Evolutionary conservation across 1,140 invertebrate species (phyloP).

Genomic region (Micrasema minimum): DNA sequence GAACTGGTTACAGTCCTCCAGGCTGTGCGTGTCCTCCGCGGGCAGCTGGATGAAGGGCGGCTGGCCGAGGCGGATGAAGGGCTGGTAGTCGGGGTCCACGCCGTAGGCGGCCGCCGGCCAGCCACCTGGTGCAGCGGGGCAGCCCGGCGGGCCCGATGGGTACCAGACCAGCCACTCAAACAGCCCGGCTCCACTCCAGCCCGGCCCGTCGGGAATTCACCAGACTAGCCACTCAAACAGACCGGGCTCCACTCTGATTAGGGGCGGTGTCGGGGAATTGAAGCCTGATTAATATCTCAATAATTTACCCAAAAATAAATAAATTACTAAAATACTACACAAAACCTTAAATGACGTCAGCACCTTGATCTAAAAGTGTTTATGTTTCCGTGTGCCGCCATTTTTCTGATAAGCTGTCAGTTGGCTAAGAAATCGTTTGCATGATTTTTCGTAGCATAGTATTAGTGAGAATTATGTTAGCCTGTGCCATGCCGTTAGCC

Average conservation of each 20-base stretch:
- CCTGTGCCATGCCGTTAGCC: no score
- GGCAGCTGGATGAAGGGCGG: conserved; percentile 42
- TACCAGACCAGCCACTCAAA: conserved; percentile 97
- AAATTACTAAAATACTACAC: conserved; percentile 2
- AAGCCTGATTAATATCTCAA: no score
- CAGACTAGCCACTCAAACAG: no score
- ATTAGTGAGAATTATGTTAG: no score
- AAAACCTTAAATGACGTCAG: no score
- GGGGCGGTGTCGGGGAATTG: conserved; percentile 59
- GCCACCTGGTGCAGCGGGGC: conserved; percentile 83
- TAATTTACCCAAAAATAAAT: no score
- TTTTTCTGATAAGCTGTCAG: no score
- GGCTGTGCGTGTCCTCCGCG: conserved; percentile 65
- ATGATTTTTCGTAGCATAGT: no score
- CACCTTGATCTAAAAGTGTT: no score
- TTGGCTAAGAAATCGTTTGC: no score
- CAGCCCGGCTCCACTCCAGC: conserved; percentile 86
- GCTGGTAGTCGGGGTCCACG: conserved; percentile 77
- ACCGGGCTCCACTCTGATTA: conserved; percentile 85
- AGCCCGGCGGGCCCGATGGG: conserved; percentile 79
- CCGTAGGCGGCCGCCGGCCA: conserved; percentile 81
- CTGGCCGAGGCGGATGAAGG: conserved; percentile 68
- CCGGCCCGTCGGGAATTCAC: conserved; percentile 77
- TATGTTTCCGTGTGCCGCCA: no score
- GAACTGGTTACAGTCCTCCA: conserved; percentile 79